Evolutionary conservation across 1,140 invertebrate genomes (phyloP), one percentile per base, ranked within the genome.

Genomic region (Halyomorpha halys): DNA sequence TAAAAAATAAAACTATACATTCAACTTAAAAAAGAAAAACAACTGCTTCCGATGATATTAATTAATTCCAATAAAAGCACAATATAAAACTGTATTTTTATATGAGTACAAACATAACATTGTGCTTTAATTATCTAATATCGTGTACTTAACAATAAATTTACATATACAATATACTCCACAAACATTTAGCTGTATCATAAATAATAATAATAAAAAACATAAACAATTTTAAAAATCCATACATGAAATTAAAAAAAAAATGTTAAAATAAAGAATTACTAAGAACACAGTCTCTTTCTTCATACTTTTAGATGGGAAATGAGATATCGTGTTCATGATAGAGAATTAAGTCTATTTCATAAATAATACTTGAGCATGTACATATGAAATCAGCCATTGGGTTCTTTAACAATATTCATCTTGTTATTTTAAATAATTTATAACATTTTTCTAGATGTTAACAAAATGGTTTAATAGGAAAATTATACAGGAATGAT

Each of bases 41-140:
- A 62, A 34, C 44, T 25, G 62, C 56, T 4, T 66, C 64, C 27
- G 44, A 65, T 65, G 6, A 68, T 44, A 9, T 59, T 39, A 18
- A 62, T 34, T 63, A n/a, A 21, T 30, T 59, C 19, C 16, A 14
- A 27, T 25, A 39, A 27, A 39, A 45, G 54, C 21, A 27, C 39
- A 59, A 45, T 65, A 54, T 18, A 49, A 47, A 49, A 49, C 21
- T 19, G 21, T 49, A 49, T 49, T 49, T 30, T 30, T 11, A 39
- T 5, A 49, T 6, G 47, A 49, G 47, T 49, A 19, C 9, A 49
- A 49, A 49, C 47, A 19, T 49, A 54, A 44, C 45, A 54, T 61
- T 49, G 23, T 65, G 25, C 47, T 44, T 64, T 44, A 44, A 61
- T 53, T 62, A 19, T 62, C 39, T 34, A 61, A n/a, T 21, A 39